phyloP scores from a whole-genome alignment of 2,797 vertebrate genomes.

The Sphenodon punctatus region DNA sequence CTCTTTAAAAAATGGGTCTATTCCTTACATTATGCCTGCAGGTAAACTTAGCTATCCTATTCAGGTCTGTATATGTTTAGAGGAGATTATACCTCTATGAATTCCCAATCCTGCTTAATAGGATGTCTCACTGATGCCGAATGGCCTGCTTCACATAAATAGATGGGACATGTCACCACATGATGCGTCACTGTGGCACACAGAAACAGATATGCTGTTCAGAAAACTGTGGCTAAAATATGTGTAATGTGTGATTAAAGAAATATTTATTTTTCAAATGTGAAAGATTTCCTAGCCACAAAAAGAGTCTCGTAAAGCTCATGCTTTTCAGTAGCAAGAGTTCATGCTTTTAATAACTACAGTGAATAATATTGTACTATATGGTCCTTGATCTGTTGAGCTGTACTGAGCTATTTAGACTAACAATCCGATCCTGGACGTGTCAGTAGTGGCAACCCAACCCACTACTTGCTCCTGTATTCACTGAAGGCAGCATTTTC shows the following conservation, averaged over 20 bases:
- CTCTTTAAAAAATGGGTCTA: too few species aligned
- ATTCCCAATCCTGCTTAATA: slow-evolving; percentile 7
- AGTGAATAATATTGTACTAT: neutral
- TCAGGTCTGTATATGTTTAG: too few species aligned
- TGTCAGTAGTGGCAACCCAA: too few species aligned
- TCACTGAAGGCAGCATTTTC: too few species aligned
- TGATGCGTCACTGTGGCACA: slow-evolving; percentile 32
- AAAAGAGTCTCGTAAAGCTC: slow-evolving; percentile 27
- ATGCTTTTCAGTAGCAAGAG: neutral
- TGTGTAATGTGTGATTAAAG: slow-evolving; percentile 44
- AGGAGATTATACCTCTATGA: neutral
- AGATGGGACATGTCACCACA: slow-evolving; percentile 41
- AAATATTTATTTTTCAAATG: slow-evolving; percentile 61
- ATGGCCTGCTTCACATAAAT: slow-evolving; percentile 33
- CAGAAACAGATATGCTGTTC: slow-evolving; percentile 44
- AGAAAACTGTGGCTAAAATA: slow-evolving; percentile 30
- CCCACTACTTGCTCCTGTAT: too few species aligned
- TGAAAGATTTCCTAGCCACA: slow-evolving; percentile 45
- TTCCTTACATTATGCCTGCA: too few species aligned
- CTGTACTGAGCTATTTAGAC: neutral
- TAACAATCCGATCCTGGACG: too few species aligned
- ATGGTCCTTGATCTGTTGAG: neutral
- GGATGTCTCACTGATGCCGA: neutral
- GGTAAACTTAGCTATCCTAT: too few species aligned
- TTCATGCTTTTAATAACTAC: slow-evolving; percentile 23